Evolutionary conservation across 2,797 vertebrate species (phyloP).

Genomic region (Sebastes melanostomus): DNA sequence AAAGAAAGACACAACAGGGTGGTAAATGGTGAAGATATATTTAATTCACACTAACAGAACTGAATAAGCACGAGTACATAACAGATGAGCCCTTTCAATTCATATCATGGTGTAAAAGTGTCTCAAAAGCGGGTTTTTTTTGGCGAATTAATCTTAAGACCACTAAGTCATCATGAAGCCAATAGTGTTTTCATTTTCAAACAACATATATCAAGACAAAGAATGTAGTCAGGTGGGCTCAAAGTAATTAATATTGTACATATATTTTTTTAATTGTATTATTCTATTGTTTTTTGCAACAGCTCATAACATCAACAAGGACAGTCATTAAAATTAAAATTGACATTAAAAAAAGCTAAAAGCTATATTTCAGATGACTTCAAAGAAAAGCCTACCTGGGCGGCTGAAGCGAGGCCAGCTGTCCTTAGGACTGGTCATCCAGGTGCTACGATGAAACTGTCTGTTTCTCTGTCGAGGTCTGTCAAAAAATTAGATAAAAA

Average conservation of each 20-base stretch:
- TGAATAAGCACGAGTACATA: background rate
- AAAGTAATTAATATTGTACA: background rate
- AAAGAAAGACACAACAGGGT: background rate
- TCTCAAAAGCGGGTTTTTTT: background rate
- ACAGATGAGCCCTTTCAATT: background rate
- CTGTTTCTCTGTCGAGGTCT: conserved; percentile 92
- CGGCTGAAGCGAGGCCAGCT: conserved; percentile 95
- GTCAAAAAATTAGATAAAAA: background rate
- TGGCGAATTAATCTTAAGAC: background rate
- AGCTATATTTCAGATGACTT: background rate
- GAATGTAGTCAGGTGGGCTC: background rate
- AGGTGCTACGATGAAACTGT: conserved; percentile 88
- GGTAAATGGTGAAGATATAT: background rate
- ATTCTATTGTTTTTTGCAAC: background rate
- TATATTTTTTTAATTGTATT: background rate
- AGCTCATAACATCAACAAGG: background rate
- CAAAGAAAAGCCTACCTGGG: conserved; percentile 82
- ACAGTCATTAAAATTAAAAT: background rate
- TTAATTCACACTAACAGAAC: background rate
- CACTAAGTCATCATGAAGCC: background rate
- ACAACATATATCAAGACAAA: background rate
- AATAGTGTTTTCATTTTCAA: background rate
- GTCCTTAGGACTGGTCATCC: conserved; percentile 91
- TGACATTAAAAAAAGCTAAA: background rate
- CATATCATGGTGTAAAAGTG: background rate